Conservation (phyloP, 2,113 vertebrate species). For the Pseudorhombus dupliciocellatus region DNA sequence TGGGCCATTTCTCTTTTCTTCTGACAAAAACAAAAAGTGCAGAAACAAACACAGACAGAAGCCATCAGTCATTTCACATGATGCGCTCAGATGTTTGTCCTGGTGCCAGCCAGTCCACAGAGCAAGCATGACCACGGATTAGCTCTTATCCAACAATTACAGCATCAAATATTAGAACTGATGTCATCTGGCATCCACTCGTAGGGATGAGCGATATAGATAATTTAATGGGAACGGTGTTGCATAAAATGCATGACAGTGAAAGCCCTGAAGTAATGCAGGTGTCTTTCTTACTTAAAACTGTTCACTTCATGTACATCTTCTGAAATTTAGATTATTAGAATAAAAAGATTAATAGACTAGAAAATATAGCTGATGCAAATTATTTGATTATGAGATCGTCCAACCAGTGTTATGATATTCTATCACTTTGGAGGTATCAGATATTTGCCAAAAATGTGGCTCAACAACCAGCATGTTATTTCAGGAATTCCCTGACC, state of each 20-base stretch:
- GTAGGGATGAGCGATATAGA: too few species aligned
- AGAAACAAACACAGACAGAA: not conserved
- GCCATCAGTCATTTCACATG: not conserved
- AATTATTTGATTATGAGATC: not conserved
- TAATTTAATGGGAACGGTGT: too few species aligned
- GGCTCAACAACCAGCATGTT: not conserved
- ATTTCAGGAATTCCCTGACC: constrained; percentile 39
- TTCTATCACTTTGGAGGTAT: too few species aligned
- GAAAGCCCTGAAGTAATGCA: too few species aligned
- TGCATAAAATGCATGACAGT: too few species aligned
- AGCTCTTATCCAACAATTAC: not conserved
- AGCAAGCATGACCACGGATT: not conserved
- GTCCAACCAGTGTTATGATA: not conserved
- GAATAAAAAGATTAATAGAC: too few species aligned
- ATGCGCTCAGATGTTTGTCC: not conserved
- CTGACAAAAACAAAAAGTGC: constrained; percentile 19
- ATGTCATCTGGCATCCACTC: not conserved
- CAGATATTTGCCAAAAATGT: not conserved
- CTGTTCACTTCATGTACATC: too few species aligned
- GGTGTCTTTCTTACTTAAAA: too few species aligned
- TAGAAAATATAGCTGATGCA: too few species aligned
- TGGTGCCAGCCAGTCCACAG: not conserved
- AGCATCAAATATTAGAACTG: not conserved
- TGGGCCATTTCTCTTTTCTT: constrained; percentile 18
- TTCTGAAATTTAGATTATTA: too few species aligned